Conservation (phyloP, 2,888 invertebrate species). For the Pterobdella sp. region DNA sequence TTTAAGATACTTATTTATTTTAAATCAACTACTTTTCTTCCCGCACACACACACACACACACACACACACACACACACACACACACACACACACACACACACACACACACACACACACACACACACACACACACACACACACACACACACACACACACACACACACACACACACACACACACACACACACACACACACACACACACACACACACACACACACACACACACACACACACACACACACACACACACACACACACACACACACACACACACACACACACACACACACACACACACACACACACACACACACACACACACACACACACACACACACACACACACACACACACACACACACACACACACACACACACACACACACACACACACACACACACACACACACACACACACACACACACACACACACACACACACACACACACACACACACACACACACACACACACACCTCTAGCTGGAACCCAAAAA, state of each 20-base stretch:
- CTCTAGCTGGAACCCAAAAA: too few species aligned
- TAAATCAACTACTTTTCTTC: too few species aligned
- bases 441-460: constrained; percentile 20
- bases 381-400: constrained; percentile 9
- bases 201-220: constrained; percentile 12
- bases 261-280: constrained; percentile 23
- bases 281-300: constrained; percentile 21
- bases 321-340: constrained; percentile 9
- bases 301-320: constrained; percentile 4
- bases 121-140: constrained; percentile 35
- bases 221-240: constrained; percentile 5
- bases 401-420: constrained; percentile 14
- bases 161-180: constrained; percentile 16
- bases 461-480: constrained; percentile 15
- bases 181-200: constrained; percentile 14
- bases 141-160: constrained; percentile 39
- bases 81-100: constrained; percentile 35
- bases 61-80: constrained; percentile 32
- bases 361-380: constrained; percentile 13
- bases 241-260: constrained; percentile 23
- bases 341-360: constrained; percentile 18
- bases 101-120: constrained; percentile 34
- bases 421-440: constrained; percentile 16
- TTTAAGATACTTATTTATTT: too few species aligned
- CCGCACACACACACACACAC: constrained; percentile 29